Evolutionary conservation across 2,888 invertebrate species (phyloP).

Genomic region (Phanerotoma sp.): DNA sequence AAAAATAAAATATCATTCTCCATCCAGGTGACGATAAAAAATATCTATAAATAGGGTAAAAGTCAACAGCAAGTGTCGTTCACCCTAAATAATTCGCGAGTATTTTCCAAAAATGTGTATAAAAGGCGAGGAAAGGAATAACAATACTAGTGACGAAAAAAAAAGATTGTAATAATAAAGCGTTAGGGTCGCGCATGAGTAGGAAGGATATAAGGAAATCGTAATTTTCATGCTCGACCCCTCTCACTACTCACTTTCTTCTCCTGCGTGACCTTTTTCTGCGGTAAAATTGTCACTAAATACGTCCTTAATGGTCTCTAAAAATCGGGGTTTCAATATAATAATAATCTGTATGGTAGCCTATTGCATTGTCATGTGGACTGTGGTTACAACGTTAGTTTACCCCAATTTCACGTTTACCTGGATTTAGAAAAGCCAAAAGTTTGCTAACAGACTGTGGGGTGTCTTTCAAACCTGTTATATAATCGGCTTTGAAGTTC

Average conservation of each 20-base stretch:
- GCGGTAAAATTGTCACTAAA: slow-evolving; percentile 41
- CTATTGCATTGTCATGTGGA: background rate
- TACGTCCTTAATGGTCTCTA: slow-evolving; percentile 44
- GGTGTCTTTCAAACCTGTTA: background rate
- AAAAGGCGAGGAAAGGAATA: slow-evolving; percentile 19
- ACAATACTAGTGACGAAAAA: slow-evolving; percentile 7
- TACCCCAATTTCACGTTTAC: slow-evolving; percentile 26
- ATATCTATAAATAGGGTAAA: slow-evolving; percentile 8
- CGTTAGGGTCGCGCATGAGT: background rate
- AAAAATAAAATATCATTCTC: no score
- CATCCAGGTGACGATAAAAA: no score
- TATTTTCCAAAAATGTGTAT: slow-evolving; percentile 19
- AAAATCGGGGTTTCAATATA: background rate
- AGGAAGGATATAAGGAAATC: slow-evolving; percentile 26
- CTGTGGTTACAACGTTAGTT: slow-evolving; percentile 18
- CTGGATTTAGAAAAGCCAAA: slow-evolving; percentile 4
- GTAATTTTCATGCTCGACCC: slow-evolving; percentile 42
- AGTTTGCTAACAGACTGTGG: slow-evolving; percentile 6
- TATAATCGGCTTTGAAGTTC: background rate
- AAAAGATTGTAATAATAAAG: no score
- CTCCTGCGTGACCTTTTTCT: no score
- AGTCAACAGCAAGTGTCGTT: slow-evolving; percentile 39
- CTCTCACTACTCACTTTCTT: no score
- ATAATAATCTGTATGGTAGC: no score
- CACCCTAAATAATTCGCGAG: slow-evolving; percentile 35